Conservation (phyloP, 92 coral and sea anemone genomes). For the Zoanthus gigantus region DNA sequence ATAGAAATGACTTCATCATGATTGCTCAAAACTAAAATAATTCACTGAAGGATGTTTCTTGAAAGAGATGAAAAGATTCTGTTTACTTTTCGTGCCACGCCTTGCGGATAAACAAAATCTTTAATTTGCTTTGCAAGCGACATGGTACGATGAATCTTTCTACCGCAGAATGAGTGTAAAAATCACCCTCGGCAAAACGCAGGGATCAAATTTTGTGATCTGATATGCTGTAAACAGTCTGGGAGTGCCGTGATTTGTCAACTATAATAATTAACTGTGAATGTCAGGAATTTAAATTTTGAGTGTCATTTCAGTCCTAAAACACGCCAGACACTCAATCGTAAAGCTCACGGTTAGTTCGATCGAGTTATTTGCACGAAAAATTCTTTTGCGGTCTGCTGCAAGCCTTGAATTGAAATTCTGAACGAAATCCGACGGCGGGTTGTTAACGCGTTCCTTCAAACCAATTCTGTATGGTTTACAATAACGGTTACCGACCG, state of each 20-base stretch:
- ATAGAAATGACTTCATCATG: background rate
- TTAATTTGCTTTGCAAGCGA: background rate
- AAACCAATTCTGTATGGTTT: background rate
- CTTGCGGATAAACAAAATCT: background rate
- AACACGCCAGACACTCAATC: background rate
- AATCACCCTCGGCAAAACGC: background rate
- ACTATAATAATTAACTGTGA: background rate
- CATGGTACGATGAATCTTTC: background rate
- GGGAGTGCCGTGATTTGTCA: constrained; percentile 46
- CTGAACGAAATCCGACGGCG: background rate
- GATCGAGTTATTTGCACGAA: constrained; percentile 1
- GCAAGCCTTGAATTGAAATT: background rate
- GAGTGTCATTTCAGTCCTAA: background rate
- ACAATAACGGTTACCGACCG: background rate
- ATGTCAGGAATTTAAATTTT: constrained; percentile 30
- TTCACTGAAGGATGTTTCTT: background rate
- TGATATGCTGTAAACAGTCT: constrained; percentile 45
- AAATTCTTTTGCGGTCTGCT: constrained; percentile 3
- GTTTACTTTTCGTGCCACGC: background rate
- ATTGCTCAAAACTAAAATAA: background rate
- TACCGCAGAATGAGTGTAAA: background rate
- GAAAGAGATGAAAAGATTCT: background rate
- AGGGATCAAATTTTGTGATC: constrained; percentile 34
- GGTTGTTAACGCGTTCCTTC: constrained; percentile 7
- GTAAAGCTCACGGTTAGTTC: background rate